These are phyloP conservation scores for Aphidoletes aphidimyza DNA, from an alignment of 2,888 invertebrate species.

Conservation along the genomic window DNA sequence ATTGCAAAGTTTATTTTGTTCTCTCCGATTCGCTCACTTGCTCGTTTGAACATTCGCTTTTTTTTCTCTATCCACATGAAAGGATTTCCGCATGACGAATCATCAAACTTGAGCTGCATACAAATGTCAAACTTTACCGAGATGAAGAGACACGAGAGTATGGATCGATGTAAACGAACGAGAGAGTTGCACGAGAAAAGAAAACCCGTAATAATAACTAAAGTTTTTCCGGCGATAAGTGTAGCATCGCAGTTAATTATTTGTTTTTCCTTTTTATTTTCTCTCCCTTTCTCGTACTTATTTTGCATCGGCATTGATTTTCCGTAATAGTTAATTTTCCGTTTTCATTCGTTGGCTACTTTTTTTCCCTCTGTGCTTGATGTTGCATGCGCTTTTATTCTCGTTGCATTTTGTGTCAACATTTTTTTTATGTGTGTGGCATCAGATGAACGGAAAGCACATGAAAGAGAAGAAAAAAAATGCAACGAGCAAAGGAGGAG, in stretches of 20 bases:
- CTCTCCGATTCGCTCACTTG: not conserved
- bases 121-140: slow-evolving; percentile 28
- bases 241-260: slow-evolving; percentile 38
- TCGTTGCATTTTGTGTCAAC: slow-evolving; percentile 15
- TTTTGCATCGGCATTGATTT: slow-evolving; percentile 28
- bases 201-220: not conserved
- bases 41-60: not conserved
- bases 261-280: slow-evolving; percentile 4
- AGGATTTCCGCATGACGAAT: slow-evolving; percentile 43
- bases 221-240: slow-evolving; percentile 46
- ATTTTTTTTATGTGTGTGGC: not conserved
- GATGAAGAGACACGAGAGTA: too few species aligned
- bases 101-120: not conserved
- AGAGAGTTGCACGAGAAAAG: not conserved
- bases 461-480: not conserved
- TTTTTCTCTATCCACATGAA: not conserved
- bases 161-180: too few species aligned
- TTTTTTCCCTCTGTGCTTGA: not conserved
- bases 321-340: slow-evolving; percentile 40
- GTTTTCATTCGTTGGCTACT: not conserved
- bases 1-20: not conserved
- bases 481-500: not conserved
- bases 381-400: slow-evolving; percentile 10
- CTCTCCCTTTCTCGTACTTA: not conserved
- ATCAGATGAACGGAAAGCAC: not conserved